Percentiles rank a stretch among this genome's conserved stretches.
phyloP scores from a whole-genome alignment of 2,888 invertebrate species.

The Tenthredo notha region DNA sequence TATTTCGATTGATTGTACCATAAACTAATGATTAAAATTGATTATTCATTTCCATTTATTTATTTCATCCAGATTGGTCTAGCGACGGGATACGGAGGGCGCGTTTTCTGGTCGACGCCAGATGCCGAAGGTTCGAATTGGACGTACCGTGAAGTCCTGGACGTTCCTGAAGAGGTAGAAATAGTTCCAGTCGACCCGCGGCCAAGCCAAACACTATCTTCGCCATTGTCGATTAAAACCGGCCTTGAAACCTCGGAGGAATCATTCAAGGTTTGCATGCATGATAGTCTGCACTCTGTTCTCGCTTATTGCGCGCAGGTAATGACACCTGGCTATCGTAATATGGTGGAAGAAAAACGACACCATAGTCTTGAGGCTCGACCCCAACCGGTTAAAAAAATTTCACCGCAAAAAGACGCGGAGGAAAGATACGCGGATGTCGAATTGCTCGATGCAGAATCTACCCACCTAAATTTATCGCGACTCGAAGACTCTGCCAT shows the following conservation, averaged over 20 bases:
- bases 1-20: neutral
- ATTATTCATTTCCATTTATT: neutral
- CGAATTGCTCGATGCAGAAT: neutral
- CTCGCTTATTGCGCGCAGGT: constrained; percentile 69
- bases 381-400: neutral
- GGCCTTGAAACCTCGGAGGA: constrained; percentile 33
- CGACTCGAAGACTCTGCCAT: constrained; percentile 62
- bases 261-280: constrained; percentile 67
- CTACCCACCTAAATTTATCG: constrained; percentile 48
- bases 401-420: constrained; percentile 36
- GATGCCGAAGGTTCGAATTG: constrained; percentile 59
- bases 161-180: constrained; percentile 64
- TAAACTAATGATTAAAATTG: neutral
- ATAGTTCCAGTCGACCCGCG: constrained; percentile 68
- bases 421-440: neutral
- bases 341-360: constrained; percentile 58
- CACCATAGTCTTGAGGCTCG: neutral
- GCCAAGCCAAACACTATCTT: constrained; percentile 41
- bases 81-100: constrained; percentile 70
- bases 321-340: constrained; percentile 61
- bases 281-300: constrained; percentile 70
- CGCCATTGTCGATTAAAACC: neutral
- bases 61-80: constrained; percentile 67
- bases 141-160: constrained; percentile 69
- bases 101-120: constrained; percentile 66